Base-by-base conservation (phyloP, 2,888 invertebrate genomes). In the Epinotia nisella region DNA sequence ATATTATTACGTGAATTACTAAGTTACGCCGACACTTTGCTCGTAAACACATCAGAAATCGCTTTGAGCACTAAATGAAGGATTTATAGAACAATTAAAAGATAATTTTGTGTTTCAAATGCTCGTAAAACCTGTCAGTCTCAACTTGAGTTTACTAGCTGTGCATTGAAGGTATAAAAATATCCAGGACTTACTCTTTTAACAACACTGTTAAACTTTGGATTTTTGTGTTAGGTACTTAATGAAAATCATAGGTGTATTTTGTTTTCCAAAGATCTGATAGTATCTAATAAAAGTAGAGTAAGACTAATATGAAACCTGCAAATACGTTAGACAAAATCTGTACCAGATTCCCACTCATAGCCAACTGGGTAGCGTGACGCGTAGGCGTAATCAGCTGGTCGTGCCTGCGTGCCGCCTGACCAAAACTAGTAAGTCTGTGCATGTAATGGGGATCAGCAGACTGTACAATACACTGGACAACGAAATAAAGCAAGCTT, bases 1-100 rank as follows among this genome's bases (percentile, higher is more conserved):
- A 21, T 60, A n/a, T n/a, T 61, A 62, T 62, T 62, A 62, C 60
- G 45, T 13, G 62, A 29, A 29, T 56, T 64, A 70, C 24, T n/a
- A 62, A 19, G 55, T 56, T 64, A 70, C 41, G 41, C 55, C 17
- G 29, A 35, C 56, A 56, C 56, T 45, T 53, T n/a, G 35, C 56
- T 56, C 41, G 41, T 53, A 61, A 62, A 62, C 19, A 62, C 5
- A 51, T 62, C 62, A 49, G 49, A n/a, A 10, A 15, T 35, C 59
- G 62, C 70, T 55, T 24, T 11, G 45, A 51, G 70, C 61, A 19
- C 49, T 19, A 53, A 64, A 49, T 19, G 62, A 58, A 45, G 35
- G 56, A 64, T 70, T 70, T 15, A 70, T 70, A 19, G 10, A 41
- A 55, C 45, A 35, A n/a, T 64, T 62, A 56, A 7, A 45, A 49